Percentiles rank a stretch among this genome's conserved stretches.
These are phyloP conservation scores for Struthio camelus DNA, from an alignment of 2,113 vertebrate species.

Conservation along the genomic window DNA sequence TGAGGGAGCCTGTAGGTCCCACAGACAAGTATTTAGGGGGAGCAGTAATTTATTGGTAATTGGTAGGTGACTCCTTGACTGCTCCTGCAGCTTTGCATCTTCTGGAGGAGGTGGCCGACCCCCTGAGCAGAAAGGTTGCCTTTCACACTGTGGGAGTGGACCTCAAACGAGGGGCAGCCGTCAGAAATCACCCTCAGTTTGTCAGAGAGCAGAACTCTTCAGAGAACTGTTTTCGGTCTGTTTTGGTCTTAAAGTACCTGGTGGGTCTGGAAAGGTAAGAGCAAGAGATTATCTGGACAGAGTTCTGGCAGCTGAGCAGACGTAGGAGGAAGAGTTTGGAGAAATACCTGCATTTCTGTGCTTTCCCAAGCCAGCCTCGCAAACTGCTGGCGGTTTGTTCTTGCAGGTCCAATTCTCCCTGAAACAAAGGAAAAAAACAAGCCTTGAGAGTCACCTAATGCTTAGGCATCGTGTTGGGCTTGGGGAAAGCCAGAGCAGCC, in stretches of 20 bases:
- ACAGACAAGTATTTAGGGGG: no score
- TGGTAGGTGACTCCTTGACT: not conserved
- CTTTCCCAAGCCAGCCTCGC: not conserved
- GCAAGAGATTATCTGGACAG: not conserved
- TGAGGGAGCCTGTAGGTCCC: no score
- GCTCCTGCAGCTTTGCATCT: not conserved
- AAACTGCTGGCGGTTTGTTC: not conserved
- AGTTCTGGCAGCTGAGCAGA: not conserved
- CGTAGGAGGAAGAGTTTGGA: not conserved
- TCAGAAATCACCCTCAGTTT: rapidly evolving
- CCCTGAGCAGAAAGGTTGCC: not conserved
- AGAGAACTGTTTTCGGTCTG: rapidly evolving
- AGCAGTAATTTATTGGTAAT: no score
- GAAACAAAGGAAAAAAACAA: not conserved
- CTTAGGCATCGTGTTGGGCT: not conserved
- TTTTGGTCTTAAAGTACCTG: not conserved
- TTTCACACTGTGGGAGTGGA: no score
- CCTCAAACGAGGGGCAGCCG: not conserved
- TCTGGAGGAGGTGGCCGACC: not conserved
- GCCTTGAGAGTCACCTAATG: rapidly evolving
- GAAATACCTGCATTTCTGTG: not conserved
- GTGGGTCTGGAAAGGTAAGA: not conserved
- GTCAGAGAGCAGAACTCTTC: not conserved
- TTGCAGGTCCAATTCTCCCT: no score
- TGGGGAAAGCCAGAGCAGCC: not conserved